These are phyloP conservation scores for Lepisosteus oculatus DNA, from an alignment of 2,113 vertebrate genomes.

Conservation along the genomic window DNA sequence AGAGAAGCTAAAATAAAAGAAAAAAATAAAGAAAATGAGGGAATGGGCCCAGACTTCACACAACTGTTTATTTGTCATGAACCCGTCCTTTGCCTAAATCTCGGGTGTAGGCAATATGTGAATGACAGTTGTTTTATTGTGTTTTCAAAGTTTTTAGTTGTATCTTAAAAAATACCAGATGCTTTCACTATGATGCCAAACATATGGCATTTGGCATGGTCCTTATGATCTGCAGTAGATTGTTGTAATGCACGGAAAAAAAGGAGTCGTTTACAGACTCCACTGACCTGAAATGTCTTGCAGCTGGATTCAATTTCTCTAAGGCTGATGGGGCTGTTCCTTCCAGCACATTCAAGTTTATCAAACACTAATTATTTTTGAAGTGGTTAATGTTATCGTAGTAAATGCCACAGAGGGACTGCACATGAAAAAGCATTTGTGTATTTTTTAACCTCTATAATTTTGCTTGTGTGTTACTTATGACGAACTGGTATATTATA, in stretches of 20 bases:
- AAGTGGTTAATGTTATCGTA: conserved; percentile 45
- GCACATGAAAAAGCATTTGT: conserved; percentile 17
- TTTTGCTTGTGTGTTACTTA: conserved; percentile 6
- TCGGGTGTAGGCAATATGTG: conserved; percentile 45
- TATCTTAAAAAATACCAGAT: conserved; percentile 67
- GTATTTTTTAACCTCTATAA: conserved; percentile 13
- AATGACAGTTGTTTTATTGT: conserved; percentile 65
- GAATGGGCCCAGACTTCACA: conserved; percentile 32
- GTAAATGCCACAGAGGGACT: conserved; percentile 41
- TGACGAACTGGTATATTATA: not conserved
- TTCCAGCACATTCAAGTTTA: conserved; percentile 48
- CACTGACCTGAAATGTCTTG: conserved; percentile 33
- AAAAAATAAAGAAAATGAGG: conserved; percentile 16
- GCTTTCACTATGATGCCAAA: conserved; percentile 59
- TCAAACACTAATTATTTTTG: conserved; percentile 43
- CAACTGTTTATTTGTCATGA: conserved; percentile 54
- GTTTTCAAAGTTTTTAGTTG: conserved; percentile 61
- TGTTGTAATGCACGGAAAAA: conserved; percentile 53
- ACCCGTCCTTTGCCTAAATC: conserved; percentile 47
- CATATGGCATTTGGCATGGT: conserved; percentile 65
- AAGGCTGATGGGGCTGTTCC: conserved; percentile 31
- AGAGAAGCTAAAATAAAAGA: conserved; percentile 31
- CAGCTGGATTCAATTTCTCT: conserved; percentile 46
- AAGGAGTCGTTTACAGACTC: conserved; percentile 44
- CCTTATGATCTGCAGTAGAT: conserved; percentile 64